A percentile compares a stretch with the other conserved stretches of the same genome.
Evolutionary conservation across 2,888 invertebrate species (phyloP).

Genomic region (Drosophila siamana): DNA sequence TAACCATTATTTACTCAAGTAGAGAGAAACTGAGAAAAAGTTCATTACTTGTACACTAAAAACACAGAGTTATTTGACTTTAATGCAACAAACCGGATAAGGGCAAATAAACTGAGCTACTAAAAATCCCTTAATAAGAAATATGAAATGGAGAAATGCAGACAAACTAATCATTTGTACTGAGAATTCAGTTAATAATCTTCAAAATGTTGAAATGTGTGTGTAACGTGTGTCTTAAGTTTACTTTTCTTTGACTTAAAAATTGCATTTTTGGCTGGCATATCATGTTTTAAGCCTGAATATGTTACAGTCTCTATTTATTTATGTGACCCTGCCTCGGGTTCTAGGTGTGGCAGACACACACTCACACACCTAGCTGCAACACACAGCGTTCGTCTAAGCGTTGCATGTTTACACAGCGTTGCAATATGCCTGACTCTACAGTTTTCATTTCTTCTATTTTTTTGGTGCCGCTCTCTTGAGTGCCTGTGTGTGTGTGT

Average conservation of each 20-base stretch:
- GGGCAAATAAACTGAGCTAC: neutral
- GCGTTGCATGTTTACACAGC: slow-evolving; percentile 54
- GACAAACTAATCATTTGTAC: neutral
- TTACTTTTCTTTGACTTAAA: neutral
- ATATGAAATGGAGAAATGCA: neutral
- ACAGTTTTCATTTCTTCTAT: slow-evolving; percentile 18
- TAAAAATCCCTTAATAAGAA: neutral
- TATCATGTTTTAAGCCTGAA: neutral
- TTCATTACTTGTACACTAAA: neutral
- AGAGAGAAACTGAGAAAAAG: neutral
- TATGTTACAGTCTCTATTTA: slow-evolving; percentile 28
- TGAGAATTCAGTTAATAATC: neutral
- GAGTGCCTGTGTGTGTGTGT: neutral
- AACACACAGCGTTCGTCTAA: slow-evolving; percentile 31
- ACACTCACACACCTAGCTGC: slow-evolving; percentile 30
- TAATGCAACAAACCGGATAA: no score
- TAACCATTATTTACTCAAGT: neutral
- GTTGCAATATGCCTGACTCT: slow-evolving; percentile 46
- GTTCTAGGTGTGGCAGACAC: slow-evolving; percentile 10
- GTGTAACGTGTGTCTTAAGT: no score
- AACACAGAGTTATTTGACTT: neutral
- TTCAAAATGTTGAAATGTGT: neutral
- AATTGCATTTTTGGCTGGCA: neutral
- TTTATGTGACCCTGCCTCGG: slow-evolving; percentile 30
- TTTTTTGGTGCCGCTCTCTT: neutral